Evolutionary conservation across 2,888 invertebrate genomes (phyloP), one percentile per base, ranked within the genome.

Genomic region (Aleiodes alternator): DNA sequence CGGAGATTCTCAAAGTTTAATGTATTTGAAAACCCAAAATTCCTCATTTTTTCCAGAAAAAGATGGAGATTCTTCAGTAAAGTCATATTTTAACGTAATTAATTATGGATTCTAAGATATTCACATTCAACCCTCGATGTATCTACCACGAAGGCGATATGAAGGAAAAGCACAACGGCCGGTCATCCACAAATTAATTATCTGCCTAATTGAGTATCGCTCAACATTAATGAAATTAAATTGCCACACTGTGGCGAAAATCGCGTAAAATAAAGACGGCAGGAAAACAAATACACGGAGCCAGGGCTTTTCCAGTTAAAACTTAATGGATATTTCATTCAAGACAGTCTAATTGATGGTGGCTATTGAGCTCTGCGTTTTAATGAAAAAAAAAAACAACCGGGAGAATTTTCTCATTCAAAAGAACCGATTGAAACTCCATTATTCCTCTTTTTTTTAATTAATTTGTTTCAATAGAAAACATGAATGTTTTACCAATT

Each of bases 161-260:
- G 14, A n/a, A 38, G 64, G 64, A 61, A 61, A 43, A 61, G 69
- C 57, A 59, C 55, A 56, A 31, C 73, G 34, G 66, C 68, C 31
- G 69, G 72, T 38, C 50, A 74, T 64, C 72, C 70, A 56, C 73
- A 76, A 78, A 73, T 76, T 75, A 76, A 79, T 78, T 78, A 78
- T 72, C 48, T 43, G 29, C 73, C 69, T 79, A 79, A 78, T 78
- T 43, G 66, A 72, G 73, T 68, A 72, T 75, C 75, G 69, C 72
- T 79, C 78, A 78, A 56, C 57, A 69, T 64, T 72, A 77, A 79
- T 72, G 64, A 9, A 75, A 78, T 72, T 59, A 73, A 70, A 69
- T 8, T 68, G 55, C 55, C 56, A 43, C 12, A 56, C 55, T 29
- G 59, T 38, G 11, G 61, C 48, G 23, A 48, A 69, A 69, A 61